Evolutionary conservation across 1,140 invertebrate genomes (phyloP), one percentile per base, ranked within the genome.

Genomic region (Matsumurasca onukii): DNA sequence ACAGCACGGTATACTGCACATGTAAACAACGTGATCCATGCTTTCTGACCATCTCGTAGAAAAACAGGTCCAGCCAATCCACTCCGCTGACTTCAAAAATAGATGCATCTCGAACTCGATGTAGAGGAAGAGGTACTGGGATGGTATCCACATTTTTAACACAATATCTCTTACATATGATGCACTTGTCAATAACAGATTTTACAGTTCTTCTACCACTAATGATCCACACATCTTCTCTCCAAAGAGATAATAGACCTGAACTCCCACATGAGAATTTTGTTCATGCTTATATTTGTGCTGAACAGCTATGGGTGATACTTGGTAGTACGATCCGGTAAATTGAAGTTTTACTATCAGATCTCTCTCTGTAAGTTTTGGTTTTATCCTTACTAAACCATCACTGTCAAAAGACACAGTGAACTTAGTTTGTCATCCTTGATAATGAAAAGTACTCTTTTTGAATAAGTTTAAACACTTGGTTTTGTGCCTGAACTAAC

Each of bases 1-100:
- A 80, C 71, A 1, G 76, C 78, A 39, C 76, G 57, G 65, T 76
- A 77, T 17, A 76, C 69, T 0, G 75, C 75, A 69, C 78, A 52
- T 12, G 49, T 52, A 24, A 52, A 52, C 3, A 52, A 3, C 5
- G 5, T 5, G 12, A 52, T 52, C 5, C 20, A 12, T n/a, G 49
- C 39, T n/a, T 45, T 45, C 9, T 45, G 39, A 12, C 39, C 39
- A 45, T 45, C 39, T 45, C 39, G 39, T 45, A 45, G n/a, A 45
- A 12, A 45, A 12, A 45, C n/a, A 12, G 39, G 39, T 45, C 39
- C 39, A 9, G 39, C 39, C 9, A 45, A 45, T 45, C 39, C 9
- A 45, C 39, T 12, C 39, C n/a, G n/a, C 39, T 45, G n/a, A 45
- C n/a, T 45, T 45, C 9, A 45, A 45, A 45, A 45, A 45, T n/a